phyloP scores from a whole-genome alignment of 2,888 invertebrate species.

The Lathronympha strigana region DNA sequence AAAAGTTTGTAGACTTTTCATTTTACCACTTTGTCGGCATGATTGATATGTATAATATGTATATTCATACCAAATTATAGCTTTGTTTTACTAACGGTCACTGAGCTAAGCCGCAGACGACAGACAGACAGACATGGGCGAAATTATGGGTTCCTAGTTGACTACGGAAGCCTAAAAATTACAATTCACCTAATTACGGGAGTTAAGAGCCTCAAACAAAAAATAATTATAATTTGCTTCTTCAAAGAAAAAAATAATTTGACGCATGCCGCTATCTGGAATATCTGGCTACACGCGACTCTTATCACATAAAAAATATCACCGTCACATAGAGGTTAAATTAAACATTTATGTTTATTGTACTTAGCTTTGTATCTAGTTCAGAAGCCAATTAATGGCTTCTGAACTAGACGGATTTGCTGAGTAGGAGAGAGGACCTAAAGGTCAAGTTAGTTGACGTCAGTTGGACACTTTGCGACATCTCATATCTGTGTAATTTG shows the following conservation, averaged over 20 bases:
- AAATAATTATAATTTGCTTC: not conserved
- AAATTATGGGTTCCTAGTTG: no score
- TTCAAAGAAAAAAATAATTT: not conserved
- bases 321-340: slow-evolving; percentile 26
- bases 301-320: not conserved
- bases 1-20: no score
- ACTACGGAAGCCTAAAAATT: no score
- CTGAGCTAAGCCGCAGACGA: no score
- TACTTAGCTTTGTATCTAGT: slow-evolving; percentile 2
- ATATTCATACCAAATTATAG: no score
- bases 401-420: slow-evolving; percentile 14
- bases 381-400: slow-evolving; percentile 14
- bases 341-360: slow-evolving; percentile 17
- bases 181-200: no score
- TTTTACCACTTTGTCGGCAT: no score
- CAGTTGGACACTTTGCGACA: slow-evolving; percentile 19
- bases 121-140: no score
- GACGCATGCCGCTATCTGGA: not conserved
- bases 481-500: slow-evolving; percentile 10
- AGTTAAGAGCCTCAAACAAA: not conserved
- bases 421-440: slow-evolving; percentile 20
- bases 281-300: slow-evolving; percentile 5
- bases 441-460: slow-evolving; percentile 28
- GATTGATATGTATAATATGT: no score
- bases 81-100: no score